Evolutionary conservation across 2,113 vertebrate species (phyloP), one percentile per base, ranked within the genome.

Genomic region (Stegastes partitus): DNA sequence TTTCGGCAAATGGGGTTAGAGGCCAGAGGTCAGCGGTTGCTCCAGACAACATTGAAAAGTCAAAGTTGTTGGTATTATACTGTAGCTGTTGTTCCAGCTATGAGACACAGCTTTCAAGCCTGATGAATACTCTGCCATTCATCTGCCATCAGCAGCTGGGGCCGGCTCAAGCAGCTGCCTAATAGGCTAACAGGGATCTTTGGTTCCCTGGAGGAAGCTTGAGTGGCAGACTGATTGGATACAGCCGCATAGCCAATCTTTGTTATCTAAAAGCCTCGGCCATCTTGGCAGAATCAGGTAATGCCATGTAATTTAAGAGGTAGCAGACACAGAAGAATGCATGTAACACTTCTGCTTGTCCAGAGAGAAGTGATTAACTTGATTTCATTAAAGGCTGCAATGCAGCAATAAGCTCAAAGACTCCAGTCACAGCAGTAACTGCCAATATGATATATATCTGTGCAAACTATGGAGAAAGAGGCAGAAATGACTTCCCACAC

Each of bases 131-230:
- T 26, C 76, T 77, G 77, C 70, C 81, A 82, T 79, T 88, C 83
- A 86, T 85, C 84, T 74, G 74, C 73, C 62, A 77, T 83, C 88
- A 82, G 84, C 91, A 90, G 85, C 87, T 84, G 88, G 78, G 83
- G 59, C 63, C 26, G 49, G 49, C 61, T 84, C 67, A 47, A 69
- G 84, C 91, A 89, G 90, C 90, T 85, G 91, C 74, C 78, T 93
- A 92, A 94, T 89, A 89, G 89, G 87, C 85, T 93, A 86, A 92
- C 69, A 28, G 84, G 81, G 84, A 70, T 84, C 73, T 72, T 14
- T 21, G 44, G 71, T 54, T 87, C 83, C 83, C 74, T 7, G 54
- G 84, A 82, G 79, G 79, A 63, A 69, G 71, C 47, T 37, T 91
- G 86, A 91, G 82, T 84, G 87, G 79, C 77, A 83, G 88, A 42